Evolutionary conservation across 37 sponge, comb jelly and placozoan species (phyloP).

Genomic region (Amphimedon queenslandica): DNA sequence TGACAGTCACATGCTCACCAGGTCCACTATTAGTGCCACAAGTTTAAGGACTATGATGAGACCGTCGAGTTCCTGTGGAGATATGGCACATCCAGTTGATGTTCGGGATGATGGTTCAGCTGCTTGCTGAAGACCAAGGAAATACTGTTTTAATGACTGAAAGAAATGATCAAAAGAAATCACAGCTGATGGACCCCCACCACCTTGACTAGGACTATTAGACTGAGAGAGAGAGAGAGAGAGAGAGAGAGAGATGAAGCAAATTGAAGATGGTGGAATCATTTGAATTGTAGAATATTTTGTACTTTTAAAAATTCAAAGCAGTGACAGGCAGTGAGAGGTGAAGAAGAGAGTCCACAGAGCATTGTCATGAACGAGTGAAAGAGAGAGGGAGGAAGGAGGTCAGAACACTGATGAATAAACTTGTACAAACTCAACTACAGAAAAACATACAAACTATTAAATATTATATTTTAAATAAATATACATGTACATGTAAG

Average conservation of each 20-base stretch:
- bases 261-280: not conserved
- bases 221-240: slow-evolving; percentile 1
- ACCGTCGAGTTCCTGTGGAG: slow-evolving; percentile 84
- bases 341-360: slow-evolving; percentile 66
- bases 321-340: slow-evolving; percentile 66
- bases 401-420: slow-evolving; percentile 67
- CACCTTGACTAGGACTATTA: slow-evolving; percentile 60
- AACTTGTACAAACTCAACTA: slow-evolving; percentile 89
- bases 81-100: slow-evolving; percentile 63
- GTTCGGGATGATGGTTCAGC: not conserved
- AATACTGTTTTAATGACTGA: slow-evolving; percentile 86
- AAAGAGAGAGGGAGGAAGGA: slow-evolving; percentile 83
- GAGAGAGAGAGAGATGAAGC: not conserved
- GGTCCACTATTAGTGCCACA: slow-evolving; percentile 50
- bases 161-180: slow-evolving; percentile 97
- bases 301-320: slow-evolving; percentile 70
- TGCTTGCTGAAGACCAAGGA: slow-evolving; percentile 48
- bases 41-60: slow-evolving; percentile 74
- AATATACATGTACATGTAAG: not conserved
- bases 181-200: slow-evolving; percentile 63
- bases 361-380: slow-evolving; percentile 83
- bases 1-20: slow-evolving; percentile 26
- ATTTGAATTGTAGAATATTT: slow-evolving; percentile 15
- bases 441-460: not conserved
- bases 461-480: not conserved